Base-by-base conservation (phyloP, 2,797 vertebrate species). In the Chelidonichthys spinosus region DNA sequence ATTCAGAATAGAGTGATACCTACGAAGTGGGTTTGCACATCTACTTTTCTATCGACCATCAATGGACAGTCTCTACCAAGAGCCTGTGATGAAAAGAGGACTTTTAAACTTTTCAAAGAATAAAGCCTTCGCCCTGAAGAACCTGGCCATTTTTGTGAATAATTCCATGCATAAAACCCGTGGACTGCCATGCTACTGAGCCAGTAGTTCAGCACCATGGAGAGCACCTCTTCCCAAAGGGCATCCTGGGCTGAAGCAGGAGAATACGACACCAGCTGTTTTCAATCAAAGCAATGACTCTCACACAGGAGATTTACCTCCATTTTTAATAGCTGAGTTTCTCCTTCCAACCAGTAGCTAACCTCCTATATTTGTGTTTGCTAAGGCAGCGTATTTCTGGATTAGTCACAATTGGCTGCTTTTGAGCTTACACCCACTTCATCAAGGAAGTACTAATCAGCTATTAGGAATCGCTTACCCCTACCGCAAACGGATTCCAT, bases 221-320 rank as follows among this genome's bases (percentile, higher is more conserved):
- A 87, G 76, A 88, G 85, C 54, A 1, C 11, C 74, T 2, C n/a
- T 35, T 77, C 65, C 67, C 59, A 52, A 49, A 78, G 40, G 78
- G 50, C 70, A 59, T 60, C 54, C 56, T 18, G 56, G 50, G 82
- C 58, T 79, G 78, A 79, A 55, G 63, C 36, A 14, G 60, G 49
- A 69, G 63, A 56, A 56, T 53, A 35, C 25, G 55, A 65, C 58
- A 75, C 50, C 82, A 85, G 88, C 82, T 87, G 85, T 80, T 85
- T 74, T 78, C 78, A 74, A 84, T 85, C 77, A 81, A 40, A 74
- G 33, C 69, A 84, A 85, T 74, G 75, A 85, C 62, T 77, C 62
- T 55, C 55, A 76, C 77, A 67, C 73, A 67, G 44, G 72, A 76
- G 67, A 55, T 46, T 62, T 49, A 10, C 70, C 53, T 47, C 25